Evolutionary conservation across 2,888 invertebrate genomes (phyloP).

Genomic region (Crepidodera aurea): DNA sequence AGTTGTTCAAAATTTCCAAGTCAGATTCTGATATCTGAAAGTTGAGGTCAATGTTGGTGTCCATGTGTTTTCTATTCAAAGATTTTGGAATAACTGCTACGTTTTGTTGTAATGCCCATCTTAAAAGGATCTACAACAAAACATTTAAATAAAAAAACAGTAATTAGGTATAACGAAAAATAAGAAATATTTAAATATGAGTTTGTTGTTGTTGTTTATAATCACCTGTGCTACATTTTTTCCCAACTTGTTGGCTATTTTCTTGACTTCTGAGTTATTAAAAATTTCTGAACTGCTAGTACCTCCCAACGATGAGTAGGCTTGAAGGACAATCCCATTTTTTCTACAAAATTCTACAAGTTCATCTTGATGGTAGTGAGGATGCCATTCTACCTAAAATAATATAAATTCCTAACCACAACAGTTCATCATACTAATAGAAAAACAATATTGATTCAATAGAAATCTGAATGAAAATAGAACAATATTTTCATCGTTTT

Average conservation of each 20-base stretch:
- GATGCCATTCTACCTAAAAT: conserved; percentile 83
- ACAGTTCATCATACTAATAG: no score
- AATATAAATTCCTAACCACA: no score
- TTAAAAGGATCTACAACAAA: conserved; percentile 66
- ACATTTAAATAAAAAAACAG: background rate
- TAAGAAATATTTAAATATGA: no score
- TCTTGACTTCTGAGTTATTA: conserved; percentile 66
- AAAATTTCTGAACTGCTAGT: conserved; percentile 62
- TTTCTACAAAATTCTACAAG: conserved; percentile 70
- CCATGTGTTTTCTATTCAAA: conserved; percentile 65
- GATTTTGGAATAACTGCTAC: conserved; percentile 77
- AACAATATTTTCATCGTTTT: no score
- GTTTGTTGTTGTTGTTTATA: no score
- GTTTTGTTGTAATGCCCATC: conserved; percentile 79
- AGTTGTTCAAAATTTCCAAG: conserved; percentile 60
- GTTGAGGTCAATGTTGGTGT: conserved; percentile 67
- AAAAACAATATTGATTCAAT: no score
- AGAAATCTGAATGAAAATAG: no score
- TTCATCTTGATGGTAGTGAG: conserved; percentile 71
- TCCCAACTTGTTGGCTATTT: conserved; percentile 67
- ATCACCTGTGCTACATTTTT: conserved; percentile 68
- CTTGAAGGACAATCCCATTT: conserved; percentile 76
- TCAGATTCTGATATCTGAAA: conserved; percentile 66
- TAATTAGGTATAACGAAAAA: background rate
- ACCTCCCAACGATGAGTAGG: conserved; percentile 80